Conservation (phyloP, 2,888 invertebrate genomes). For the Epinotia brunnichana region DNA sequence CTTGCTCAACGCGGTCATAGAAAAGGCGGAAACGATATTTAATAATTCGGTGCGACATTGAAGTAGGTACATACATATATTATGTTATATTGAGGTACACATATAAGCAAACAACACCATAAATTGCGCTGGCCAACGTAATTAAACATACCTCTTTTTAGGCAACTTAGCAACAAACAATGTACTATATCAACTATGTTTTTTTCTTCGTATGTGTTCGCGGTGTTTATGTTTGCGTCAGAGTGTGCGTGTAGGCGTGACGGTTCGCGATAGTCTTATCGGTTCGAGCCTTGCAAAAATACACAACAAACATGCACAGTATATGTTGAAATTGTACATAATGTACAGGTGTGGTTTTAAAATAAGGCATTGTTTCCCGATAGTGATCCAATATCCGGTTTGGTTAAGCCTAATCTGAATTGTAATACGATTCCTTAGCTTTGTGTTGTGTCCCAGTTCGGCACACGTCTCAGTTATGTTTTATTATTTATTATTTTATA, state of each 20-base stretch:
- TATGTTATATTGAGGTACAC: no score
- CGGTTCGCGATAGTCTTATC: conserved; percentile 76
- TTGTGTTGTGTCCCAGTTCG: conserved; percentile 3
- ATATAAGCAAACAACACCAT: conserved; percentile 42
- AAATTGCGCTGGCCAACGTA: conserved; percentile 37
- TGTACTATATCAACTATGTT: conserved; percentile 51
- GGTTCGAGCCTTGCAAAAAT: conserved; percentile 79
- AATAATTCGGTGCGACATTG: conserved; percentile 18
- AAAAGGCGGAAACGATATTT: conserved; percentile 32
- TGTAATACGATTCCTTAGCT: conserved; percentile 9
- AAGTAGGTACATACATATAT: conserved; percentile 9
- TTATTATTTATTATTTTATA: neutral
- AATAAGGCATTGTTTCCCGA: conserved; percentile 42
- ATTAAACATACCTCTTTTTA: conserved; percentile 59
- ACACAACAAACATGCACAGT: conserved; percentile 76
- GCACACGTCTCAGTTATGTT: neutral
- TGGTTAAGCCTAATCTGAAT: conserved; percentile 15
- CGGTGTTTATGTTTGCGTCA: conserved; percentile 48
- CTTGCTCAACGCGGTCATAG: conserved; percentile 2
- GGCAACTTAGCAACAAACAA: conserved; percentile 72
- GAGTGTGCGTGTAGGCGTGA: conserved; percentile 75
- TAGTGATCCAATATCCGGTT: conserved; percentile 31
- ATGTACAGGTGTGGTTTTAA: conserved; percentile 51
- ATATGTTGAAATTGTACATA: conserved; percentile 55
- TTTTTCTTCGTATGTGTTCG: conserved; percentile 56